phyloP scores from a whole-genome alignment of 1,140 invertebrate genomes.

The Lordiphosa collinella region DNA sequence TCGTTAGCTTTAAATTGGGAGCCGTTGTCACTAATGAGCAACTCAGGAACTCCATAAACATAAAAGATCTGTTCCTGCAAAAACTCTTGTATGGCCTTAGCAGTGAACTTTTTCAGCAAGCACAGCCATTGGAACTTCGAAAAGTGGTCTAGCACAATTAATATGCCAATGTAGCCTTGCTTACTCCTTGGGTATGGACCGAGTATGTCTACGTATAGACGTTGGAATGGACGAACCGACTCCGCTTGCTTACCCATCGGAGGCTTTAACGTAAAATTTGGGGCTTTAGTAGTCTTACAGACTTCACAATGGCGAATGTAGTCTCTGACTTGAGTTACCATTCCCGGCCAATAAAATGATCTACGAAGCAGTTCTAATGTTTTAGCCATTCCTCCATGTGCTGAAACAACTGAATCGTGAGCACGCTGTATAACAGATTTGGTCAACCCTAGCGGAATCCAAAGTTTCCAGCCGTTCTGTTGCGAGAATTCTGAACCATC shows the following conservation, averaged over 20 bases:
- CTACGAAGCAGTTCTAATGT: too few relatives aligned
- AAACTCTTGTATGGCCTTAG: neutral
- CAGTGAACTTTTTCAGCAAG: neutral
- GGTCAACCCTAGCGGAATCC: neutral
- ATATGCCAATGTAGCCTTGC: too few relatives aligned
- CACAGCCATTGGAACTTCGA: too few relatives aligned
- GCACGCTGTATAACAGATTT: too few relatives aligned
- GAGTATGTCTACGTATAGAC: too few relatives aligned
- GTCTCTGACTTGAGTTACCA: neutral
- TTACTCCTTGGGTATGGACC: too few relatives aligned
- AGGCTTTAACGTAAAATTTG: neutral
- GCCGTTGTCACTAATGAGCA: neutral
- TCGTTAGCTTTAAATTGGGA: too few relatives aligned
- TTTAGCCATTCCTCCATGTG: too few relatives aligned
- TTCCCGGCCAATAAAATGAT: too few relatives aligned
- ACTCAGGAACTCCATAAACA: neutral
- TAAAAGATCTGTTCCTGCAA: neutral
- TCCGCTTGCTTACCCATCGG: neutral
- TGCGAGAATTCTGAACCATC: neutral
- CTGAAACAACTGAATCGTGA: too few relatives aligned
- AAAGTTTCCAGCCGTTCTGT: neutral
- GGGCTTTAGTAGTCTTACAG: neutral
- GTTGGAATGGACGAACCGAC: too few relatives aligned
- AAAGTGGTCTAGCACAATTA: too few relatives aligned
- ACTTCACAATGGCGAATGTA: constrained; percentile 5